phyloP scores from a whole-genome alignment of 1,140 invertebrate genomes.

The Drosophila biarmipes region DNA sequence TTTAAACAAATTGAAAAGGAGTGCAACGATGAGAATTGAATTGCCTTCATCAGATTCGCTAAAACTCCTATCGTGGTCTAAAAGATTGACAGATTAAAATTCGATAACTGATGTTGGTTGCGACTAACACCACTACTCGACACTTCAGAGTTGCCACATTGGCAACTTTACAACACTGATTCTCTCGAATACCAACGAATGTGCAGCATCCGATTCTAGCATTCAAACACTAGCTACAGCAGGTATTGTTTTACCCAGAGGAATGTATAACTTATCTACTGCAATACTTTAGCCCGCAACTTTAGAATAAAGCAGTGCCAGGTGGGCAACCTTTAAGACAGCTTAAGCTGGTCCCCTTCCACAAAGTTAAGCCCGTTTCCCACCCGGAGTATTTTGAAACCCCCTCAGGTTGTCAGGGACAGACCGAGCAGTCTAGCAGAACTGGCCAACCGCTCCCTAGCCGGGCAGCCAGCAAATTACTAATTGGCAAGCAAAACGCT shows the following conservation, averaged over 20 bases:
- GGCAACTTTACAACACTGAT: too few relatives aligned
- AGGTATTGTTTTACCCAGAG: too few relatives aligned
- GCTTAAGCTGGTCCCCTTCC: background rate
- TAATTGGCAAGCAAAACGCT: slow-evolving; percentile 83
- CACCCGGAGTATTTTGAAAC: slow-evolving; percentile 37
- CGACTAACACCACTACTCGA: too few relatives aligned
- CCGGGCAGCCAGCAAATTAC: slow-evolving; percentile 74
- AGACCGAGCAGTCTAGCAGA: slow-evolving; percentile 8
- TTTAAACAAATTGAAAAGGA: slow-evolving; percentile 68
- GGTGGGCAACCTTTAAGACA: slow-evolving; percentile 27
- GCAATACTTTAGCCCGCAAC: background rate
- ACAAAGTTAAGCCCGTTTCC: background rate
- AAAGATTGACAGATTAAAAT: too few relatives aligned
- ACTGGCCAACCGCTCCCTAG: slow-evolving; percentile 34
- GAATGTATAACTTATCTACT: too few relatives aligned
- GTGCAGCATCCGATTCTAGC: too few relatives aligned
- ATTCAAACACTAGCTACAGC: too few relatives aligned
- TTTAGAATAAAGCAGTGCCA: slow-evolving; percentile 33
- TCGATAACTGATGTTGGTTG: too few relatives aligned
- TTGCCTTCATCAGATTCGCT: background rate
- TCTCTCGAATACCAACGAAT: too few relatives aligned
- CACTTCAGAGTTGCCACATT: too few relatives aligned
- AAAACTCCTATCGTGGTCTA: background rate
- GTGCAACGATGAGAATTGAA: background rate
- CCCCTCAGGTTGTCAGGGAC: slow-evolving; percentile 53